Conservation (phyloP, 2,797 vertebrate genomes). For the Sebastiscus tertius region DNA sequence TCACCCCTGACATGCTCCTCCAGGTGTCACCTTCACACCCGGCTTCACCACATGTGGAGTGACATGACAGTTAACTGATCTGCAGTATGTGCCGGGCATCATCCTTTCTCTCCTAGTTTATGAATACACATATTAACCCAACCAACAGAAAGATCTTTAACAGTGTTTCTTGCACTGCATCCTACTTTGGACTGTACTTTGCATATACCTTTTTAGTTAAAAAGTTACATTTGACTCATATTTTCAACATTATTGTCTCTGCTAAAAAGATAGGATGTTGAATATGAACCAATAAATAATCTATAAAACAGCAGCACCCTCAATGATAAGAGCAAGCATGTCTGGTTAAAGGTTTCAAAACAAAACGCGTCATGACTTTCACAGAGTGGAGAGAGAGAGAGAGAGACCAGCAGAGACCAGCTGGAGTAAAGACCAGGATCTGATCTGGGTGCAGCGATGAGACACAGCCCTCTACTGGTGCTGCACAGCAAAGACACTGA, state of each 20-base stretch:
- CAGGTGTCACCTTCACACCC: background rate
- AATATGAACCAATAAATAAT: background rate
- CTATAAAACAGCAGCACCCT: background rate
- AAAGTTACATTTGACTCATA: background rate
- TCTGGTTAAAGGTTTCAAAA: conserved; percentile 11
- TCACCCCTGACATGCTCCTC: background rate
- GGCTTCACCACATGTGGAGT: background rate
- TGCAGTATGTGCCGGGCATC: background rate
- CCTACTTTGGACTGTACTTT: too few relatives aligned
- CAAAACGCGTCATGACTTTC: conserved; percentile 47
- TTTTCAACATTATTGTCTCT: background rate
- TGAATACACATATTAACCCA: background rate
- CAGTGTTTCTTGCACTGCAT: background rate
- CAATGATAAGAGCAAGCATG: too few relatives aligned
- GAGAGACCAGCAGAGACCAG: background rate
- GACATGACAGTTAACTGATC: background rate
- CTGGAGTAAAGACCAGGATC: background rate
- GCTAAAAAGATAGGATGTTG: background rate
- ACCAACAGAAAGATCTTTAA: background rate
- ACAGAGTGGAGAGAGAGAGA: background rate
- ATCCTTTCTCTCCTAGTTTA: background rate
- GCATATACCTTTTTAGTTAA: background rate
- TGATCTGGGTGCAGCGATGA: too few relatives aligned
- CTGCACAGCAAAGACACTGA: background rate
- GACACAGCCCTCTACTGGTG: conserved; percentile 39